These are phyloP conservation scores for Momotus momota DNA, from an alignment of 2,797 vertebrate species.

Conservation along the genomic window DNA sequence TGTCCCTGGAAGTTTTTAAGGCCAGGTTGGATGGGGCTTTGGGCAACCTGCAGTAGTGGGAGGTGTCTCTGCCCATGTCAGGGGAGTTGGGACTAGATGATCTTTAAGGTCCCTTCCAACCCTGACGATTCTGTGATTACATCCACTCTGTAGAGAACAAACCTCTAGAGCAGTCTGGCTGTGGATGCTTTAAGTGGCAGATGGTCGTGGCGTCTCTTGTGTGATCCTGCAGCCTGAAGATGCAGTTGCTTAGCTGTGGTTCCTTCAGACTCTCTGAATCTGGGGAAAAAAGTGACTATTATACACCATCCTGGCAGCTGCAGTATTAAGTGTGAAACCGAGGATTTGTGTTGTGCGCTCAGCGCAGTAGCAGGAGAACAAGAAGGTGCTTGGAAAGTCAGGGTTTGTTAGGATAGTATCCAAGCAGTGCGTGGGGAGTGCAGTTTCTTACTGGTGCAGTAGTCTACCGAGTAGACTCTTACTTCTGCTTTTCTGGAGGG, in stretches of 20 bases:
- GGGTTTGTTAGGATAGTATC: background rate
- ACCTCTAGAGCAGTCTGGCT: background rate
- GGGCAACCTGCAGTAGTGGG: no score
- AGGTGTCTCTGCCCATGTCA: no score
- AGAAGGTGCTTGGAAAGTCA: background rate
- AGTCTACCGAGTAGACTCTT: background rate
- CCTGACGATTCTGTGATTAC: no score
- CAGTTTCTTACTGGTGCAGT: background rate
- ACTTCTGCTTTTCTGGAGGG: background rate
- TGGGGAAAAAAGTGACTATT: background rate
- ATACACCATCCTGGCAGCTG: background rate
- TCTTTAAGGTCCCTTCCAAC: no score
- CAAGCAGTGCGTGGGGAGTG: background rate
- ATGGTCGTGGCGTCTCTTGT: background rate
- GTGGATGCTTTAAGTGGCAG: accelerated
- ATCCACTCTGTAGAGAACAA: background rate
- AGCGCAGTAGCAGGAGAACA: background rate
- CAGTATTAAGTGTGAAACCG: background rate
- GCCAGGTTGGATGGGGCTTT: no score
- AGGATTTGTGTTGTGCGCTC: background rate
- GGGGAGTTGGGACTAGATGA: no score
- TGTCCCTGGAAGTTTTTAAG: no score
- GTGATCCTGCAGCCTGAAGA: background rate
- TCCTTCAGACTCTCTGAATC: background rate
- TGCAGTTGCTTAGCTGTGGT: background rate